These are phyloP conservation scores for Rousettus leschenaultii DNA, from an alignment of 2,113 vertebrate species.

Conservation along the genomic window DNA sequence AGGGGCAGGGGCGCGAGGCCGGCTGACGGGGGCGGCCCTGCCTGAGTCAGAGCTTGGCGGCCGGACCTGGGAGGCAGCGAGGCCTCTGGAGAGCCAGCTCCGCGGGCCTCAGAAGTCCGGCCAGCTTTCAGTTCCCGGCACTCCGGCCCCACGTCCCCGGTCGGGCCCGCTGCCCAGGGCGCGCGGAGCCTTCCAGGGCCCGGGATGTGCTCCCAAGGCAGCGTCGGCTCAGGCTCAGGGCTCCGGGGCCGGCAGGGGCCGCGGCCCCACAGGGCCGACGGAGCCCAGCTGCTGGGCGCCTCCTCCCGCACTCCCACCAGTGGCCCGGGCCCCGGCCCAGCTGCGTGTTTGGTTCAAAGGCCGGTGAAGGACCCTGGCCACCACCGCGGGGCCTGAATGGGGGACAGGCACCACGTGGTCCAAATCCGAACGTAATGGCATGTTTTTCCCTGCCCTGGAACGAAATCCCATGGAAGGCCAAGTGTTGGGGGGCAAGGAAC, in stretches of 20 bases:
- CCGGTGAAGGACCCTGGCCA: neutral
- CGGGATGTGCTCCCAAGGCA: slow-evolving; percentile 47
- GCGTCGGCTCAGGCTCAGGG: slow-evolving; percentile 45
- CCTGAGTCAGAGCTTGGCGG: neutral
- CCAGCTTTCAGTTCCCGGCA: slow-evolving; percentile 71
- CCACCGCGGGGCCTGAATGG: neutral
- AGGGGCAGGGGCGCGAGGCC: fast-evolving
- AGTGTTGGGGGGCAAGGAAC: neutral
- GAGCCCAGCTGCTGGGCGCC: slow-evolving; percentile 59
- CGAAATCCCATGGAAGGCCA: neutral
- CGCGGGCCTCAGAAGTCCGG: slow-evolving; percentile 61
- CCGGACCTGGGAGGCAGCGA: neutral
- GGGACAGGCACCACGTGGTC: fast-evolving
- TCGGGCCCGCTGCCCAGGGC: slow-evolving; percentile 59
- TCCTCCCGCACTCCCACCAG: neutral
- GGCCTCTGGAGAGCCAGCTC: slow-evolving; percentile 37
- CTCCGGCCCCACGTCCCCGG: slow-evolving; percentile 49
- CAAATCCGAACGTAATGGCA: neutral
- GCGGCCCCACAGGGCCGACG: neutral
- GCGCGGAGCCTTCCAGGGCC: slow-evolving; percentile 56
- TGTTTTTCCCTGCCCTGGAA: neutral
- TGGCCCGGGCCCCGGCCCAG: neutral
- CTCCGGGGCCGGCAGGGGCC: slow-evolving; percentile 32
- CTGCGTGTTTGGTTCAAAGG: fast-evolving
- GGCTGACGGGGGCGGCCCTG: neutral